These are phyloP conservation scores for Idaea aversata DNA, from an alignment of 2,888 invertebrate genomes.

Conservation along the genomic window DNA sequence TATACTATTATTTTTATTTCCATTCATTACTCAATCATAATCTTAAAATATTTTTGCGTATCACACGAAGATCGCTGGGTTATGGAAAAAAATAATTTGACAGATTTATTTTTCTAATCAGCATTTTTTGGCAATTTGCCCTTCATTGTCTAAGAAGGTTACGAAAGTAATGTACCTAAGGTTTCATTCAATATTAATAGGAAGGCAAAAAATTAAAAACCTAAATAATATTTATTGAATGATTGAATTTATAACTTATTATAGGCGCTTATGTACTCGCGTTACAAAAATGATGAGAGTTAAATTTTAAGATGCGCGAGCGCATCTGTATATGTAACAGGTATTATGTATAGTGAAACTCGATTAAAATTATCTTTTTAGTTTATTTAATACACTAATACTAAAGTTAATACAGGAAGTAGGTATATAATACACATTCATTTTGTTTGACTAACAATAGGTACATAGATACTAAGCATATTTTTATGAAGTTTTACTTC, in stretches of 20 bases:
- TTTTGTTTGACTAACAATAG: conserved; percentile 42
- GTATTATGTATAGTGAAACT: neutral
- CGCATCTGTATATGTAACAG: too few relatives aligned
- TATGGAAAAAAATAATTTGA: conserved; percentile 4
- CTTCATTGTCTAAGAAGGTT: neutral
- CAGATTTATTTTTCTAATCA: neutral
- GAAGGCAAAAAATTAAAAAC: too few relatives aligned
- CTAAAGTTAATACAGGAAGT: conserved; percentile 68
- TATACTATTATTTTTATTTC: conserved; percentile 40
- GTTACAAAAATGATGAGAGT: too few relatives aligned
- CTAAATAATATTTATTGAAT: too few relatives aligned
- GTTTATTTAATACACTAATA: conserved; percentile 58
- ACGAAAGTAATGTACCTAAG: neutral
- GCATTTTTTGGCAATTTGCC: neutral
- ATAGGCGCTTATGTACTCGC: too few relatives aligned
- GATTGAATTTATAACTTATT: too few relatives aligned
- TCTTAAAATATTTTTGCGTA: conserved; percentile 21
- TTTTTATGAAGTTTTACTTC: conserved; percentile 68
- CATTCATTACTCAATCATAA: conserved; percentile 49
- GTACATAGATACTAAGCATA: conserved; percentile 30
- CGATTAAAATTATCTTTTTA: conserved; percentile 45
- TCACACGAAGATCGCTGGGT: conserved; percentile 5
- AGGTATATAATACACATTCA: conserved; percentile 62
- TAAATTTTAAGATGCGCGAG: too few relatives aligned
- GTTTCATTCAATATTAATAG: neutral